phyloP scores from a whole-genome alignment of 2,888 invertebrate species.

The Athripsodes cinereus region DNA sequence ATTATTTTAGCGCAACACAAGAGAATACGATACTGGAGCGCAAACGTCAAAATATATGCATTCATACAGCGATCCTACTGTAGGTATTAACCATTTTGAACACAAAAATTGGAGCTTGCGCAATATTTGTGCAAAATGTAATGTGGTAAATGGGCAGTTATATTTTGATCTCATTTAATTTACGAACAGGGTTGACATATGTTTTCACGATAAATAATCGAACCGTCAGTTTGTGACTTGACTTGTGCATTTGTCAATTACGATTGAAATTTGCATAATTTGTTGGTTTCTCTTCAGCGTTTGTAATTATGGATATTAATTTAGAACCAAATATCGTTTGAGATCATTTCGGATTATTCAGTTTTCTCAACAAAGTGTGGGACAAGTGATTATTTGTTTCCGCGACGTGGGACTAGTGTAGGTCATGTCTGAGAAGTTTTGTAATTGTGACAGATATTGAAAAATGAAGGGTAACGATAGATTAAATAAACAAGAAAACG shows the following conservation, averaged over 20 bases:
- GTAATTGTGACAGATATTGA: slow-evolving; percentile 32
- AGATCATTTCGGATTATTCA: background rate
- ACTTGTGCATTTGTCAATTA: slow-evolving; percentile 19
- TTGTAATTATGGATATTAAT: slow-evolving; percentile 13
- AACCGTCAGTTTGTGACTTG: slow-evolving; percentile 19
- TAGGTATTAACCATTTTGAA: too few species aligned
- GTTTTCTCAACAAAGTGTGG: background rate
- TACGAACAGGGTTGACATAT: slow-evolving; percentile 13
- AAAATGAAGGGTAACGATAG: slow-evolving; percentile 58
- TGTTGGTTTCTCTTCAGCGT: slow-evolving; percentile 13
- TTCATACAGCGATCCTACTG: too few species aligned
- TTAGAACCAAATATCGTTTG: background rate
- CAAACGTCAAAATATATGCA: too few species aligned
- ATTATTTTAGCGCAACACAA: too few species aligned
- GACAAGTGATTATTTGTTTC: background rate
- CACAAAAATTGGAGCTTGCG: too few species aligned
- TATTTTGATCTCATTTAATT: too few species aligned
- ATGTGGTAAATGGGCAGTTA: too few species aligned
- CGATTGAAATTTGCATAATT: slow-evolving; percentile 18
- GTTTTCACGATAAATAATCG: slow-evolving; percentile 22
- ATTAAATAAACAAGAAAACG: slow-evolving; percentile 44
- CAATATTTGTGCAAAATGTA: too few species aligned
- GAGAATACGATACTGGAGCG: too few species aligned
- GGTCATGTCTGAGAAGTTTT: slow-evolving; percentile 20
- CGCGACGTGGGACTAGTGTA: slow-evolving; percentile 18